These are phyloP conservation scores for Zootoca vivipara DNA, from an alignment of 2,113 vertebrate species.

Conservation along the genomic window DNA sequence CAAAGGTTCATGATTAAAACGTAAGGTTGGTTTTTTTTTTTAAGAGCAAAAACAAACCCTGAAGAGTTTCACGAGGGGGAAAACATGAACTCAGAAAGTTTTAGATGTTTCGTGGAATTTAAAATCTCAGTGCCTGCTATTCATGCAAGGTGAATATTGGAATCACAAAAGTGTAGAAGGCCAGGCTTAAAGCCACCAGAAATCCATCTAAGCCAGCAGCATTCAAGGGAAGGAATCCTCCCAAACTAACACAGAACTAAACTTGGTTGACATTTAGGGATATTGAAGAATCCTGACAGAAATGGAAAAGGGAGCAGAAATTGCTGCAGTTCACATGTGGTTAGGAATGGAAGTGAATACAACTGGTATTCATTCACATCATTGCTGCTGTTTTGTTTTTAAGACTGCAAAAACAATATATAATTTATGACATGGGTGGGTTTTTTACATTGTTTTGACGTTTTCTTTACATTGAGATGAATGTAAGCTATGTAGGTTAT, in stretches of 20 bases:
- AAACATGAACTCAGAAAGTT: conserved; percentile 5
- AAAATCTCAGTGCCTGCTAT: not conserved
- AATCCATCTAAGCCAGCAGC: not conserved
- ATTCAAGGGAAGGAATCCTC: not conserved
- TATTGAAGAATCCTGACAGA: too few relatives aligned
- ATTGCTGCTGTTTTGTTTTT: too few relatives aligned
- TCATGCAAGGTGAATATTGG: not conserved
- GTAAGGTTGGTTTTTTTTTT: not conserved
- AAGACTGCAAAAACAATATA: too few relatives aligned
- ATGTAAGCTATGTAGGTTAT: too few relatives aligned
- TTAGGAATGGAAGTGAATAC: too few relatives aligned
- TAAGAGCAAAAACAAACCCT: not conserved
- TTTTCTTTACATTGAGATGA: too few relatives aligned
- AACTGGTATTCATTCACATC: too few relatives aligned
- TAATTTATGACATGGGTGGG: too few relatives aligned
- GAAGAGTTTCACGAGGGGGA: not conserved
- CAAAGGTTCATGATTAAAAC: not conserved
- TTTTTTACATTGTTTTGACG: too few relatives aligned
- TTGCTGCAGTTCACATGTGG: too few relatives aligned
- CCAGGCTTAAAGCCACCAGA: not conserved
- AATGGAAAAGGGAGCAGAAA: too few relatives aligned
- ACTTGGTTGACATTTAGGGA: not conserved
- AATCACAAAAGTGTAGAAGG: not conserved
- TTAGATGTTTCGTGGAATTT: not conserved
- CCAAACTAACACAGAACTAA: not conserved